A percentile compares a stretch with the other conserved stretches of the same genome.
These are phyloP conservation scores for Cyaniris semiargus DNA, from an alignment of 2,888 invertebrate species.

Conservation along the genomic window DNA sequence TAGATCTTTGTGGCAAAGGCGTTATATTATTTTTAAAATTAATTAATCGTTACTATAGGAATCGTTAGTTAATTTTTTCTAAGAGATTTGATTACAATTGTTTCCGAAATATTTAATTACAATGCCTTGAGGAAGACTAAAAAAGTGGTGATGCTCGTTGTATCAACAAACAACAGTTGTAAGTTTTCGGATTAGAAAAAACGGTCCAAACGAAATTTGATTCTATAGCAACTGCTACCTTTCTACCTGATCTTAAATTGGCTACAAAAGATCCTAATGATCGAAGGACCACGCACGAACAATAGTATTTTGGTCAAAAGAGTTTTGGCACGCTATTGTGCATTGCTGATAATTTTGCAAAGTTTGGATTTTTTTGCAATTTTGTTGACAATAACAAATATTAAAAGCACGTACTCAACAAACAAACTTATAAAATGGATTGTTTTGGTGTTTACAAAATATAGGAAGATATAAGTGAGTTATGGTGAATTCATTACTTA, in stretches of 20 bases:
- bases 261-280: not conserved
- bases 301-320: not conserved
- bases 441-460: slow-evolving; percentile 4
- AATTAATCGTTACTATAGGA: not conserved
- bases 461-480: not conserved
- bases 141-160: not conserved
- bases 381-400: slow-evolving; percentile 1
- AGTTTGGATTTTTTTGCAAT: not conserved
- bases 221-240: not conserved
- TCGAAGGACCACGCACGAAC: not conserved
- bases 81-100: not conserved
- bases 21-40: not conserved
- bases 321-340: not conserved
- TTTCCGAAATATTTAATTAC: not conserved
- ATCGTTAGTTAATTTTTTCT: not conserved
- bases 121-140: not conserved
- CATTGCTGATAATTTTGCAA: not conserved
- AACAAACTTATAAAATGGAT: not conserved
- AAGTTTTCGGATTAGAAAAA: slow-evolving; percentile 12
- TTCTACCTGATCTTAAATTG: slow-evolving; percentile 6
- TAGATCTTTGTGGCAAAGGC: not conserved
- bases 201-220: not conserved
- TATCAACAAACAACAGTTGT: slow-evolving; percentile 1
- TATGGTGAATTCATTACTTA: not conserved
- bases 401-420: not conserved